These are phyloP conservation scores for Amblyopsis rosae DNA, from an alignment of 2,113 vertebrate species.

Conservation along the genomic window DNA sequence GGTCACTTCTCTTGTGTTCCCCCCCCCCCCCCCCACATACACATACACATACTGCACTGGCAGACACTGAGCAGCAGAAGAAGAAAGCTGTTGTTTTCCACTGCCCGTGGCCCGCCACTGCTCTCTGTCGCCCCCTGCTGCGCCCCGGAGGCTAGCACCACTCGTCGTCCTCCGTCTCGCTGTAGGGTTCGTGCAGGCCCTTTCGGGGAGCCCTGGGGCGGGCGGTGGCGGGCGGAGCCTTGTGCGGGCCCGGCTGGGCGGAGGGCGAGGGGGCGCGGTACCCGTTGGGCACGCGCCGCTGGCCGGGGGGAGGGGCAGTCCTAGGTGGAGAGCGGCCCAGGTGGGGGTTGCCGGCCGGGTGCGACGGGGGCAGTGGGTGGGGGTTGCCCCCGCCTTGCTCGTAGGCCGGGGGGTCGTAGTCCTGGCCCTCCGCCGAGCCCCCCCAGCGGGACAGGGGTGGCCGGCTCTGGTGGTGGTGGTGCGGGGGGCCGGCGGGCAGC, in stretches of 20 bases:
- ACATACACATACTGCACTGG: conserved; percentile 11
- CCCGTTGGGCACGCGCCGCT: conserved; percentile 86
- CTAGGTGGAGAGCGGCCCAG: conserved; percentile 80
- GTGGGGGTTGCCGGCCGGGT: conserved; percentile 68
- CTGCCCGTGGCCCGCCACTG: conserved; percentile 17
- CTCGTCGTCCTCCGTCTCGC: conserved; percentile 88
- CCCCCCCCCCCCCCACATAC: conserved; percentile 21
- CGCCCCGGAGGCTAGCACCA: conserved; percentile 87
- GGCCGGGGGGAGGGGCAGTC: conserved; percentile 75
- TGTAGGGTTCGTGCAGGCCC: conserved; percentile 88
- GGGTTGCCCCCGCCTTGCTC: conserved; percentile 76
- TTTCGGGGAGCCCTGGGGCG: conserved; percentile 79
- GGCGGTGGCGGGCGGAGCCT: conserved; percentile 69
- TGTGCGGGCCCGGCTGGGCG: conserved; percentile 76
- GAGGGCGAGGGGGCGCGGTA: conserved; percentile 84
- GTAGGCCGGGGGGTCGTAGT: conserved; percentile 75
- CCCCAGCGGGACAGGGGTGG: conserved; percentile 70
- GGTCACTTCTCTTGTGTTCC: conserved; percentile 24
- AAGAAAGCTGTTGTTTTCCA: conserved; percentile 35
- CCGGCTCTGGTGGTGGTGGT: conserved; percentile 70
- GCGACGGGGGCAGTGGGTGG: conserved; percentile 55
- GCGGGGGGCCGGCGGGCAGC: conserved; percentile 54
- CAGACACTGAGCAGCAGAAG: conserved; percentile 59
- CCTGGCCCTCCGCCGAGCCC: conserved; percentile 72
- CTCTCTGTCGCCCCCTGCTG: conserved; percentile 20